Evolutionary conservation across 2,797 vertebrate species (phyloP).

Genomic region (Falco concolor): DNA sequence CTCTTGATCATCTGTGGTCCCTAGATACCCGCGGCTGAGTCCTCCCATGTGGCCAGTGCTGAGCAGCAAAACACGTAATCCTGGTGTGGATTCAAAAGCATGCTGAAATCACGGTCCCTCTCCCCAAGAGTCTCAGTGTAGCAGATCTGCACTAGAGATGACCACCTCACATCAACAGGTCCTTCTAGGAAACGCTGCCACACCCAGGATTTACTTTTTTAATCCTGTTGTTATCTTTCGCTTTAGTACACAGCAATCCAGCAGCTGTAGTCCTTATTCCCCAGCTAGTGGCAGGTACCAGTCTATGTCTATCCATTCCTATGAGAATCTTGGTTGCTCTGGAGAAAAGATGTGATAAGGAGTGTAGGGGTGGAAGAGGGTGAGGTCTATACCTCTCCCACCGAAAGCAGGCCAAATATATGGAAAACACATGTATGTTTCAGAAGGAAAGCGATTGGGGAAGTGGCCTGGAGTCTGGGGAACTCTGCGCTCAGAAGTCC

Average conservation of each 20-base stretch:
- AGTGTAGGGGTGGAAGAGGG: background rate
- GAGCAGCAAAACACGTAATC: background rate
- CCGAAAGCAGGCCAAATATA: background rate
- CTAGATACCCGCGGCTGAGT: background rate
- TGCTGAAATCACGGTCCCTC: background rate
- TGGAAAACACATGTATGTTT: background rate
- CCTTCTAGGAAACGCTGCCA: background rate
- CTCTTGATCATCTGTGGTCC: background rate
- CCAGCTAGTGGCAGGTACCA: fast-evolving
- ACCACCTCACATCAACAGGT: background rate
- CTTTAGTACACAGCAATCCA: background rate
- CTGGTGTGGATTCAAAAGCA: background rate
- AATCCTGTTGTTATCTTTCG: background rate
- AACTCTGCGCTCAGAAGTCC: background rate
- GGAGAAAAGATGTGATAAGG: background rate
- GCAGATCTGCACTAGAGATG: background rate
- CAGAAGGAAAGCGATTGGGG: background rate
- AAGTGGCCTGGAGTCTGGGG: background rate
- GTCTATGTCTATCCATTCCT: background rate
- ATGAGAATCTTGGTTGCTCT: background rate
- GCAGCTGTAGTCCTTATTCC: background rate
- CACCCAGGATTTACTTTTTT: background rate
- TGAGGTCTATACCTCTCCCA: background rate
- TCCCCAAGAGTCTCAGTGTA: background rate
- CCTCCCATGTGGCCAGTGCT: background rate